Evolutionary conservation across 64 coral and sea anemone species (phyloP).

Genomic region (Dendrophyllia cribrosa): DNA sequence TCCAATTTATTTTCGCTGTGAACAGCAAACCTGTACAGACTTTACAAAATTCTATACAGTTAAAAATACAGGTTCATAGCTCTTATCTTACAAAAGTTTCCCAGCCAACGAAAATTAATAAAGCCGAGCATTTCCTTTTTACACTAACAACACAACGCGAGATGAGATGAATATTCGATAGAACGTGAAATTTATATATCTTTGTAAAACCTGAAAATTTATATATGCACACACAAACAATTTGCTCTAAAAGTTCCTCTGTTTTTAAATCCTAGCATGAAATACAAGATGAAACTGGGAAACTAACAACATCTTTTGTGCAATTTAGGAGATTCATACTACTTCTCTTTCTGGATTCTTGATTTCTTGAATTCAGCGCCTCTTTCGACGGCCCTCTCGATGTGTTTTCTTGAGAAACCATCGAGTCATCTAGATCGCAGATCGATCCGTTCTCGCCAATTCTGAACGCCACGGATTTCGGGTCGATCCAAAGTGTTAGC

Average conservation of each 20-base stretch:
- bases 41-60: conserved; percentile 99
- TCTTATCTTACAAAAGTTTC: conserved; percentile 94
- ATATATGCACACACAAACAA: conserved; percentile 37
- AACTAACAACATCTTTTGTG: conserved; percentile 48
- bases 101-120: conserved; percentile 34
- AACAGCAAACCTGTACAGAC: conserved; percentile 89
- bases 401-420: conserved; percentile 45
- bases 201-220: conserved; percentile 40
- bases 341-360: conserved; percentile 77
- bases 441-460: conserved; percentile 99
- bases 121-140: conserved; percentile 19
- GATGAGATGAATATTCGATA: conserved; percentile 35
- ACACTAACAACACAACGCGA: conserved; percentile 20
- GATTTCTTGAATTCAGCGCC: conserved; percentile 52
- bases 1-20: conserved; percentile 75
- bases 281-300: conserved; percentile 48
- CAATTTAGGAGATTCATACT: conserved; percentile 64
- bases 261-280: conserved; percentile 11
- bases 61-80: conserved; percentile 92
- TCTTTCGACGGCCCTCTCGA: conserved; percentile 40
- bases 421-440: conserved; percentile 74
- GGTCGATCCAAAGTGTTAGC: conserved; percentile 97
- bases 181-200: conserved; percentile 93
- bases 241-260: conserved; percentile 16
- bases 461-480: conserved; percentile 93